Evolutionary conservation across 1,140 invertebrate genomes (phyloP), one percentile per base, ranked within the genome.

Genomic region (Pissodes strobi): DNA sequence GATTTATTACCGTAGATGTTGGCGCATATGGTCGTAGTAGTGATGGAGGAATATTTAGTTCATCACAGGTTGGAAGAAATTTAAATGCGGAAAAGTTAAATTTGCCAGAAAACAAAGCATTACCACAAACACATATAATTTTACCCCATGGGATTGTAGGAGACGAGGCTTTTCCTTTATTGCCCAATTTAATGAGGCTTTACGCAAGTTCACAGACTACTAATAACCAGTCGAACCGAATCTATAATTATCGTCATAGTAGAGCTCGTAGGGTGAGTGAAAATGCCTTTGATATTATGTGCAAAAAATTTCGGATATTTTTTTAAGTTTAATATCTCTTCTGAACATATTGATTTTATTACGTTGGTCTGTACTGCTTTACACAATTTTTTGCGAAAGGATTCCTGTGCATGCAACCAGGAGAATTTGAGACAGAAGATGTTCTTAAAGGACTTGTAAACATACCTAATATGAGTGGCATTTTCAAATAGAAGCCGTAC

Each of bases 221-320:
- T 21, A 25, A 46, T 12, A 27, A 46, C 10, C 53, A 82, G 71
- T 67, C 69, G 58, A 45, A 45, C 13, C n/a, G 41, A 45, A 71
- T 82, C 43, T 84, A 77, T 69, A 82, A 84, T 64, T 83, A 83
- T 55, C 68, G 58, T n/a, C n/a, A n/a, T n/a, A n/a, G n/a, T n/a
- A n/a, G n/a, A n/a, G n/a, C n/a, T n/a, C n/a, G n/a, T n/a, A n/a
- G n/a, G n/a, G 66, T 66, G 19, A 70, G 79, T 46, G 76, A 80
- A 73, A 79, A 78, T 72, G 71, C 74, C 8, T 81, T 81, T 69
- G 79, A 79, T 39, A 75, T 80, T 38, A 59, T 80, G 64, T 70
- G 67, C 9, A 34, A 41, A 60, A 45, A 62, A 67, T 58, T 78
- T 69, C 60, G n/a, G 49, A 72, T 56, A 70, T 78, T 41, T 76